Evolutionary conservation across 2,888 invertebrate species (phyloP).

Genomic region (Hirtodrosophila trivittata): DNA sequence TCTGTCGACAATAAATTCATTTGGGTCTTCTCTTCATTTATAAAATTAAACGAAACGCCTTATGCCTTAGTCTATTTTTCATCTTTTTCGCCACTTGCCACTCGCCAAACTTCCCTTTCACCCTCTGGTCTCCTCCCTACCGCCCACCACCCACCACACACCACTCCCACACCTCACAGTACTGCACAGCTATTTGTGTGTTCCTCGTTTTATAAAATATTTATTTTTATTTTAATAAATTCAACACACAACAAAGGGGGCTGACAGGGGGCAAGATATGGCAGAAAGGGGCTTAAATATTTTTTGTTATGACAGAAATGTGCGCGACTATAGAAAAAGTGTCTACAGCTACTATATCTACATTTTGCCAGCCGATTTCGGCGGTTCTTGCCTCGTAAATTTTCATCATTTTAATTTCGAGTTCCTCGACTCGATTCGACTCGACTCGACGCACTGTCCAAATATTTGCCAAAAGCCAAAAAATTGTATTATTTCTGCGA

Average conservation of each 20-base stretch:
- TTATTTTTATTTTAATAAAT: slow-evolving; percentile 64
- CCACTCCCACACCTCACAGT: neutral
- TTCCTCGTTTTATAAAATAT: slow-evolving; percentile 49
- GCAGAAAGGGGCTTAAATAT: slow-evolving; percentile 42
- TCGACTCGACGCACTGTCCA: slow-evolving; percentile 34
- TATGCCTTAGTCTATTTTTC: slow-evolving; percentile 61
- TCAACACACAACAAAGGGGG: slow-evolving; percentile 31
- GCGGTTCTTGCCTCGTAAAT: slow-evolving; percentile 28
- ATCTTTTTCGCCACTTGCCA: slow-evolving; percentile 48
- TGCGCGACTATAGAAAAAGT: slow-evolving; percentile 47
- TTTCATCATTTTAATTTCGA: slow-evolving; percentile 50
- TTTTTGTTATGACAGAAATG: slow-evolving; percentile 77
- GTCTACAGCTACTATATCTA: slow-evolving; percentile 42
- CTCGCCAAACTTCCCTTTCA: slow-evolving; percentile 27
- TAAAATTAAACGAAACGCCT: slow-evolving; percentile 63
- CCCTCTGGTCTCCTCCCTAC: neutral
- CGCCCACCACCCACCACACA: neutral
- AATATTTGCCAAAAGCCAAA: slow-evolving; percentile 71
- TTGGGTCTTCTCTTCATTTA: slow-evolving; percentile 49
- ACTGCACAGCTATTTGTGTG: slow-evolving; percentile 36
- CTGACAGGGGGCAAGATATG: neutral
- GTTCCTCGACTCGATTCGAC: slow-evolving; percentile 11
- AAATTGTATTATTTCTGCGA: slow-evolving; percentile 64
- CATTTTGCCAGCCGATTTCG: slow-evolving; percentile 14
- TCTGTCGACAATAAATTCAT: slow-evolving; percentile 66